phyloP scores from a whole-genome alignment of 1,140 invertebrate genomes.

The Aphaenogaster floridana region DNA sequence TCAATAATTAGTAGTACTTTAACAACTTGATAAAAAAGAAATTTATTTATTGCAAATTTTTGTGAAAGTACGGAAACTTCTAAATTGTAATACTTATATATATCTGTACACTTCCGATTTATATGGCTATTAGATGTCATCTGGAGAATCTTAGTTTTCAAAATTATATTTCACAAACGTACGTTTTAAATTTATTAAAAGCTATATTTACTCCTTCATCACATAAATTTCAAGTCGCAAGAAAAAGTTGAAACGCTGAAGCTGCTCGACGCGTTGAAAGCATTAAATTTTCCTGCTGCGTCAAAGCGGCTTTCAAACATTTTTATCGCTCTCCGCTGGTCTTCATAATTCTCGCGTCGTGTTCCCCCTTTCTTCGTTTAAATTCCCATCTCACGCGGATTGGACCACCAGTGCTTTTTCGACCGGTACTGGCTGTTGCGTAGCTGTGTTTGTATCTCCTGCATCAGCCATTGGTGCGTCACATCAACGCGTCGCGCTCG shows the following conservation, averaged over 20 bases:
- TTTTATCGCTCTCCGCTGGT: conserved; percentile 32
- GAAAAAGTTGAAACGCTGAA: conserved; percentile 20
- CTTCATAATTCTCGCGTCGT: conserved; percentile 36
- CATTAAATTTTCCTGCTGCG: conserved; percentile 43
- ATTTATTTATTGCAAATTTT: not conserved
- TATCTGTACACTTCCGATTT: not conserved
- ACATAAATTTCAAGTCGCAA: not conserved
- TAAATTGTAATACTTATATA: not conserved
- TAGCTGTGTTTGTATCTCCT: not conserved
- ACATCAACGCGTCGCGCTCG: conserved; percentile 11
- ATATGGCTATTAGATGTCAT: not conserved
- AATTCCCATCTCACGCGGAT: not conserved
- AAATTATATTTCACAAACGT: conserved; percentile 1
- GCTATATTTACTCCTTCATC: not conserved
- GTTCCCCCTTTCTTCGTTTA: not conserved
- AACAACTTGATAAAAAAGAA: not conserved
- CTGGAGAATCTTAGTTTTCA: too few species aligned
- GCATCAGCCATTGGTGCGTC: conserved; percentile 3
- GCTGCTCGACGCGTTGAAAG: not conserved
- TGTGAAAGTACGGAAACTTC: not conserved
- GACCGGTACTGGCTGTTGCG: not conserved
- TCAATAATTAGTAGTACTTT: not conserved
- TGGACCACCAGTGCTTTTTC: not conserved
- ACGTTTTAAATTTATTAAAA: not conserved
- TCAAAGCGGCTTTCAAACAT: conserved; percentile 39